Conservation (phyloP, 2,888 invertebrate genomes). For the Lithosia quadra region DNA sequence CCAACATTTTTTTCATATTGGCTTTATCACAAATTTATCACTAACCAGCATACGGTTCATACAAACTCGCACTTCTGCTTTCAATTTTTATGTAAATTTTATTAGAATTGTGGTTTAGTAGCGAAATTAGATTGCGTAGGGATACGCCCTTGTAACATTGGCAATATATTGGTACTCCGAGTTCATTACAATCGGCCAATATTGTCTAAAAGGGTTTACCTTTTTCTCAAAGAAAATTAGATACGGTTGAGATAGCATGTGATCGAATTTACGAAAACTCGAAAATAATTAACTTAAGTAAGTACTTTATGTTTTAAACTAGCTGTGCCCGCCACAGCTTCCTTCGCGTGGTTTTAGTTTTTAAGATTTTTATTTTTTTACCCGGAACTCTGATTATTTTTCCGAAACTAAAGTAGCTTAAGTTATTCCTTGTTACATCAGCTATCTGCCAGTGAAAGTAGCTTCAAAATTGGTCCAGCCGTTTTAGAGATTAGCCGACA, state of each 20-base stretch:
- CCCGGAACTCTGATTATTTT: too few species aligned
- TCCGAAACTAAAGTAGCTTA: too few species aligned
- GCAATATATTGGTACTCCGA: conserved; percentile 28
- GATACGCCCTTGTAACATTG: conserved; percentile 27
- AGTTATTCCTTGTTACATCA: too few species aligned
- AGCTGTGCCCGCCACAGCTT: too few species aligned
- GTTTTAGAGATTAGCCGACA: too few species aligned
- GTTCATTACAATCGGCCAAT: conserved; percentile 44
- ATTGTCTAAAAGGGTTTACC: conserved; percentile 43
- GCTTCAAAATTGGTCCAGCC: too few species aligned
- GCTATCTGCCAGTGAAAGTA: too few species aligned
- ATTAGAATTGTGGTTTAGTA: conserved; percentile 43
- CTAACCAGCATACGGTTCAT: neutral
- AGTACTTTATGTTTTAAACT: neutral
- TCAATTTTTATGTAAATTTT: conserved; percentile 52
- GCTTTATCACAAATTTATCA: too few species aligned
- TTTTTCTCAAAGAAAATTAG: conserved; percentile 28
- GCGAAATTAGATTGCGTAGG: conserved; percentile 46
- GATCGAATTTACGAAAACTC: conserved; percentile 11
- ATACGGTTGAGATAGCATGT: conserved; percentile 6
- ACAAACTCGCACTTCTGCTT: conserved; percentile 26
- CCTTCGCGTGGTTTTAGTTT: too few species aligned
- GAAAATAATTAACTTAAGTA: conserved; percentile 11
- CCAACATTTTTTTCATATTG: too few species aligned
- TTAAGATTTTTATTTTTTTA: too few species aligned